Conservation (phyloP, 1,140 invertebrate genomes). For the Leptinotarsa undecemlineata region DNA sequence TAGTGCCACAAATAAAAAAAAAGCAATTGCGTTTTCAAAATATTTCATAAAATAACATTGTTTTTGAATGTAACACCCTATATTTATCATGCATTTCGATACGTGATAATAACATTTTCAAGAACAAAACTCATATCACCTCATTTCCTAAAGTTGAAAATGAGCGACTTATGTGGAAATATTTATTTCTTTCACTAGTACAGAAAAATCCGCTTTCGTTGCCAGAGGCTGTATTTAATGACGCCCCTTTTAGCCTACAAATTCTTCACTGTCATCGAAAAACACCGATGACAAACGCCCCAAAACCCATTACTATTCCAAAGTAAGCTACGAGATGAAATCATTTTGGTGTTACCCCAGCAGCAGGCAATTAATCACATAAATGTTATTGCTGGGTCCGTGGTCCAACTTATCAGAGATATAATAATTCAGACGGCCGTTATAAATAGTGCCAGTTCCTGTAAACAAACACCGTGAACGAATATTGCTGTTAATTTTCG, state of each 20-base stretch:
- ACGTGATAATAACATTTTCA: too few relatives aligned
- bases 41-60: too few relatives aligned
- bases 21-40: too few relatives aligned
- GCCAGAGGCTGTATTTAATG: too few relatives aligned
- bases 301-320: not conserved
- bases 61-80: too few relatives aligned
- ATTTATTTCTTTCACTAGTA: too few relatives aligned
- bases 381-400: constrained; percentile 1
- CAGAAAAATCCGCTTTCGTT: too few relatives aligned
- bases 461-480: not conserved
- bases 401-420: not conserved
- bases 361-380: constrained; percentile 4
- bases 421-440: constrained; percentile 11
- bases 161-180: too few relatives aligned
- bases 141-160: too few relatives aligned
- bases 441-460: constrained; percentile 1
- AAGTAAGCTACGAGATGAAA: not conserved
- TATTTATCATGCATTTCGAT: too few relatives aligned
- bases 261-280: constrained; percentile 2
- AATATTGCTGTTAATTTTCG: constrained; percentile 9
- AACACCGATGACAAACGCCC: not conserved
- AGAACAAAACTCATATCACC: too few relatives aligned
- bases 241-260: not conserved
- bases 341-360: constrained; percentile 9
- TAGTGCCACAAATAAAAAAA: too few relatives aligned